Base-by-base conservation (phyloP, 2,888 invertebrate genomes). In the Drosophila kokeensis region DNA sequence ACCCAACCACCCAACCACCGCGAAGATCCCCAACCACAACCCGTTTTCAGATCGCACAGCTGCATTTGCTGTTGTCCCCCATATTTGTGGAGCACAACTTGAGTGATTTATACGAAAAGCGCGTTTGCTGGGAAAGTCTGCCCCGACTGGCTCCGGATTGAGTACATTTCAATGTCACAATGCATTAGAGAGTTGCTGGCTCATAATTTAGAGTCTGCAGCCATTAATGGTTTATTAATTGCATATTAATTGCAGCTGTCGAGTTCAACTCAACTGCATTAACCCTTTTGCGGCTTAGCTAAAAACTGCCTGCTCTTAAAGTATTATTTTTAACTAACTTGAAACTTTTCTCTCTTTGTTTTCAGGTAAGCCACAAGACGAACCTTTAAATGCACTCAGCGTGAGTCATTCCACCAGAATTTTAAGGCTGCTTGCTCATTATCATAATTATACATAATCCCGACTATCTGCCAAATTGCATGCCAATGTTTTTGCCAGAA, bases 71-170 rank as follows among this genome's bases (percentile, higher is more conserved):
- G 54, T 52, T 68, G 63, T 21, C n/a, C 30, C 30, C 34, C 45
- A 62, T 60, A 60, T 63, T 60, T 58, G 52, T 32, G 52, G 42
- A 68, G 58, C 81, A 71, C 40, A 52, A 66, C 59, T 73, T 75
- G 66, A 74, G 75, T 87, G 84, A 87, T 84, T 87, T 85, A 84
- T 84, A 70, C 69, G 68, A 72, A 68, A 74, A 81, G 83, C 63
- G 79, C 82, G 82, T 79, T 67, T 54, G 70, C 75, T 81, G 84
- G 85, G 83, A 87, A 84, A 87, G 73, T 73, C 76, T 48, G 69
- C 36, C 55, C 32, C 4, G 30, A 18, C 48, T 36, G 21, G 32
- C 50, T 49, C 34, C 38, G 48, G 21, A 38, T 34, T 64, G 15
- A 73, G 53, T 69, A 69, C 67, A 72, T 62, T 70, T 71, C 78